phyloP scores from a whole-genome alignment of 2,797 vertebrate genomes.

The Epinephelus coioides region DNA sequence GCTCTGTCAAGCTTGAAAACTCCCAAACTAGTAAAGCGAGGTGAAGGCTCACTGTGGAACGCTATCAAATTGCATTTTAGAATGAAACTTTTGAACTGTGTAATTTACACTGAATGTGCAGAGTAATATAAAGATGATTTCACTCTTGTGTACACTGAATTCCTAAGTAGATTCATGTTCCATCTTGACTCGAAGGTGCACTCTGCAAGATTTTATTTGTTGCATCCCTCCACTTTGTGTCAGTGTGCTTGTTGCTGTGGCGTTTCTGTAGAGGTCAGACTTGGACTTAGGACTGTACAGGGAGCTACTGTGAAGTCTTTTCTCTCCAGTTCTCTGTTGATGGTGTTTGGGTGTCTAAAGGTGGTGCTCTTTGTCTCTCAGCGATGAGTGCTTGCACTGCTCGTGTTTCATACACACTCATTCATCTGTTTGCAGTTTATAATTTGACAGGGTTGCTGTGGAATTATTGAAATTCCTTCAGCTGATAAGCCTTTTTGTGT shows the following conservation, averaged over 20 bases:
- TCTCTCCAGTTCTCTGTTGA: background rate
- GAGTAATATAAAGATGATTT: background rate
- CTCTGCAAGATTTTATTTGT: background rate
- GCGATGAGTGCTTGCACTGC: background rate
- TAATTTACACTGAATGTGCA: conserved; percentile 2
- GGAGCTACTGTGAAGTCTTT: background rate
- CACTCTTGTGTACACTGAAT: background rate
- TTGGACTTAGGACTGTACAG: no score
- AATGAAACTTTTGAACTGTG: background rate
- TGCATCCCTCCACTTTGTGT: background rate
- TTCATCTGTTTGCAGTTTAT: background rate
- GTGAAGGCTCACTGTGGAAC: background rate
- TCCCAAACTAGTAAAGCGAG: background rate
- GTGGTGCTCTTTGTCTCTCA: background rate
- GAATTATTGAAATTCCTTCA: background rate
- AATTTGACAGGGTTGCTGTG: background rate
- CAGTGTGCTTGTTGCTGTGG: background rate
- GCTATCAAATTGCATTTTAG: background rate
- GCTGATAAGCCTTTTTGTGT: background rate
- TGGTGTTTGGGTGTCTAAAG: background rate
- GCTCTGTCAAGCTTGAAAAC: background rate
- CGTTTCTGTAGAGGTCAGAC: background rate
- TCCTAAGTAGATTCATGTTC: background rate
- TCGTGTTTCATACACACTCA: background rate
- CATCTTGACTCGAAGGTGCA: background rate